Evolutionary conservation across 1,140 invertebrate genomes (phyloP), one percentile per base, ranked within the genome.

Genomic region (Radopholus similis): DNA sequence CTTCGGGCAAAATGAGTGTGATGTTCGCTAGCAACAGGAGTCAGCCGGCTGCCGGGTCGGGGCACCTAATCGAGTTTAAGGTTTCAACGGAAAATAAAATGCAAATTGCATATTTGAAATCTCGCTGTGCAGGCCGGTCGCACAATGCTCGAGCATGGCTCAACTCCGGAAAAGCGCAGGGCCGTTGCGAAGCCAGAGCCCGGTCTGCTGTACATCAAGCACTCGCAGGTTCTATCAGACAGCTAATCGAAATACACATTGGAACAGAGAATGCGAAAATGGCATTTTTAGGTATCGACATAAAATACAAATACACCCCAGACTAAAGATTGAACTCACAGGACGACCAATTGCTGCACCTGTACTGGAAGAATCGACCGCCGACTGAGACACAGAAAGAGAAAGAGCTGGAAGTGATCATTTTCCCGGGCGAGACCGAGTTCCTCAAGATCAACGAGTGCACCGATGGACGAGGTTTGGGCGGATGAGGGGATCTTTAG

Each of bases 351-450:
- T 85, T 97, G 26, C 94, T 95, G 89, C 93, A 97, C 85, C 95
- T 97, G 79, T 96, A 92, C 83, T 97, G 94, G 94, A 95, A 95
- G 85, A 93, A 96, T 84, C 87, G 93, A n/a, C n/a, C n/a, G n/a
- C n/a, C n/a, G n/a, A n/a, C n/a, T n/a, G n/a, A n/a, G 42, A 88
- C 88, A 40, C 88, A 88, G 49, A 89, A 89, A 59, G 85, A 85
- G 15, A 86, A 90, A 37, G 90, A 90, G 85, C 89, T 91, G 90
- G 95, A 99, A 86, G 85, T 98, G 28, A 93, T 98, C 42, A 95
- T 98, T 73, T 98, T 98, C 74, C 95, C 94, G 32, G 95, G 97
- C 84, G 95, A 99, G 83, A 93, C 92, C 82, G 95, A 97, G 84
- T 98, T 95, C 85, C 91, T 93, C 65, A 88, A 89, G 74, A 92